Base-by-base conservation (phyloP, 2,113 vertebrate species). In the Ramphastos sulfuratus region DNA sequence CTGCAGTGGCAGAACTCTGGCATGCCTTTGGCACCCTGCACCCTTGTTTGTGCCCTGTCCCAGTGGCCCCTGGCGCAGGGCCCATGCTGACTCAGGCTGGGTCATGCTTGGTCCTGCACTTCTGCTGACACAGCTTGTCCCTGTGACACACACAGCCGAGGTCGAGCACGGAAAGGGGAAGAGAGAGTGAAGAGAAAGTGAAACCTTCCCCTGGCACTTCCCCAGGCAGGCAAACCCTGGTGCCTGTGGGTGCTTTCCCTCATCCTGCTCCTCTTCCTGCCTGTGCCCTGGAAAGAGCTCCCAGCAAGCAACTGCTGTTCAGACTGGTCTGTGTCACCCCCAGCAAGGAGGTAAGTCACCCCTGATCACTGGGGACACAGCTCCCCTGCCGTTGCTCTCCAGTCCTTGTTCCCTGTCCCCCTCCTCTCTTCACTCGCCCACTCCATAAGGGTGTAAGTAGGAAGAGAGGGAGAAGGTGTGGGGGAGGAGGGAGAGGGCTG, bases 341-440 rank as follows among this genome's bases (percentile, higher is more conserved):
- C 30, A 66, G 30, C 60, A 37, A 28, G 8, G 7, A 93, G 97
- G 97, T 97, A 96, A 93, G 96, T 76, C 42, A 44, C 12, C 33
- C 56, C 16, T 11, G 24, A 37, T 1, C 25, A 39, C 64, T 39
- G 64, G 30, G 78, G 15, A 58, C 46, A 60, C 19, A 12, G 7
- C n/a, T 64, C 33, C n/a, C 48, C 42, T 63, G 63, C 44, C 66
- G n/a, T 46, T 2, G 2, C 56, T 67, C 58, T 25, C 52, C 21
- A 37, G 39, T 11, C 37, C 67, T 84, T 64, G 35, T 21, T 84
- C 56, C 23, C 24, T 76, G 30, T 30, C 30, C 33, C 58, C 2
- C 15, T 73, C 19, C 10, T 7, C 83, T 63, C 72, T 67, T 61
- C 58, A 14, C 19, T 66, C 56, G 30, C 12, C 17, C 9, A 5